These are phyloP conservation scores for Irena cyanogastra DNA, from an alignment of 2,113 vertebrate genomes.

Conservation along the genomic window DNA sequence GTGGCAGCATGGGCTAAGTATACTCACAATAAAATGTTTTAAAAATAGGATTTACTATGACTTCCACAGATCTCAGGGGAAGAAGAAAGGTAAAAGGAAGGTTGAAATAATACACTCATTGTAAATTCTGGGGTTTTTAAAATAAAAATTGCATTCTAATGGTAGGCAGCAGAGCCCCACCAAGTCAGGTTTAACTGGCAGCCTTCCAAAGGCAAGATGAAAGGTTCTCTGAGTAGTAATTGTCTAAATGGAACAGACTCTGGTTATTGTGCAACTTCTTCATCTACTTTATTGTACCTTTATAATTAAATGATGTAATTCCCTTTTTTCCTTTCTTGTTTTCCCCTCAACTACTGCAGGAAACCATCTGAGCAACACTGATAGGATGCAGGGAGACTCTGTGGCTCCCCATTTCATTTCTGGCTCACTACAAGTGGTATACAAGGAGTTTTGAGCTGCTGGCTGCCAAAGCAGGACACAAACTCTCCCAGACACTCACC, in stretches of 20 bases:
- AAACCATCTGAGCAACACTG: neutral
- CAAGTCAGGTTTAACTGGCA: slow-evolving; percentile 40
- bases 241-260: slow-evolving; percentile 38
- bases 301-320: slow-evolving; percentile 49
- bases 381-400: neutral
- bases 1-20: neutral
- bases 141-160: slow-evolving; percentile 1
- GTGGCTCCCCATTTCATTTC: neutral
- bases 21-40: neutral
- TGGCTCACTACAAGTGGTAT: neutral
- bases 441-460: neutral
- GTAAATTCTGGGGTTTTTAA: neutral
- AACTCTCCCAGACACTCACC: neutral
- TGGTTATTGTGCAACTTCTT: slow-evolving; percentile 18
- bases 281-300: slow-evolving; percentile 37
- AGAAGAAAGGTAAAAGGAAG: neutral
- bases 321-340: neutral
- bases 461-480: neutral
- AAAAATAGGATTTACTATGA: neutral
- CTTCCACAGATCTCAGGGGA: neutral
- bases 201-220: neutral
- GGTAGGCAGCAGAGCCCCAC: neutral
- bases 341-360: neutral
- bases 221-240: slow-evolving; percentile 25
- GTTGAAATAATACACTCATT: neutral